phyloP scores from a whole-genome alignment of 2,797 vertebrate genomes.

The Intellagama lesueurii region DNA sequence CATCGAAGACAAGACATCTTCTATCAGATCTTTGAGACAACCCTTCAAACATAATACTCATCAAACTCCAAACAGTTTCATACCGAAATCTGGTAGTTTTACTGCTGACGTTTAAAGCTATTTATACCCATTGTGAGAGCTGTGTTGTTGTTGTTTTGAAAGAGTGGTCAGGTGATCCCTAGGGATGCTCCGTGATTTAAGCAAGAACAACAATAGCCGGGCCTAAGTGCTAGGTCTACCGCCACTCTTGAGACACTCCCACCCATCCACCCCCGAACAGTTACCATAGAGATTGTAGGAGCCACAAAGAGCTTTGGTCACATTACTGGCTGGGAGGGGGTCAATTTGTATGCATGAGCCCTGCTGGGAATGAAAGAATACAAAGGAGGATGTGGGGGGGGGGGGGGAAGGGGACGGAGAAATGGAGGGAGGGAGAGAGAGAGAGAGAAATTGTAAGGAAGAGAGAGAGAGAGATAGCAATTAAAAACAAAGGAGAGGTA shows the following conservation, averaged over 20 bases:
- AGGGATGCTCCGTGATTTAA: conserved; percentile 21
- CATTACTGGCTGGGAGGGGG: conserved; percentile 74
- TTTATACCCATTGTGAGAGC: conserved; percentile 8
- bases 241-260: conserved; percentile 59
- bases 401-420: conserved; percentile 67
- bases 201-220: conserved; percentile 59
- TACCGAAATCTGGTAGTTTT: rapidly evolving
- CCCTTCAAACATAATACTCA: not conserved
- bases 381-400: conserved; percentile 73
- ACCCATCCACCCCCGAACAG: conserved; percentile 66
- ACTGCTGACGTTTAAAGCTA: not conserved
- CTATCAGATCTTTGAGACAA: conserved; percentile 25
- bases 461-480: conserved; percentile 38
- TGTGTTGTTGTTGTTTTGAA: conserved; percentile 19
- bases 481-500: conserved; percentile 34
- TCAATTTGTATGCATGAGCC: conserved; percentile 77
- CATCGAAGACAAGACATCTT: conserved; percentile 28
- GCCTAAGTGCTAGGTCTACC: conserved; percentile 57
- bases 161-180: conserved; percentile 54
- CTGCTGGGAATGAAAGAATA: conserved; percentile 79
- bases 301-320: conserved; percentile 77
- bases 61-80: not conserved
- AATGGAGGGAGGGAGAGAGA: conserved; percentile 54
- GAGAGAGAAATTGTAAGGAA: not conserved
- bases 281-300: conserved; percentile 77